These are phyloP conservation scores for Cyclopterus lumpus DNA, from an alignment of 2,797 vertebrate genomes.

Conservation along the genomic window DNA sequence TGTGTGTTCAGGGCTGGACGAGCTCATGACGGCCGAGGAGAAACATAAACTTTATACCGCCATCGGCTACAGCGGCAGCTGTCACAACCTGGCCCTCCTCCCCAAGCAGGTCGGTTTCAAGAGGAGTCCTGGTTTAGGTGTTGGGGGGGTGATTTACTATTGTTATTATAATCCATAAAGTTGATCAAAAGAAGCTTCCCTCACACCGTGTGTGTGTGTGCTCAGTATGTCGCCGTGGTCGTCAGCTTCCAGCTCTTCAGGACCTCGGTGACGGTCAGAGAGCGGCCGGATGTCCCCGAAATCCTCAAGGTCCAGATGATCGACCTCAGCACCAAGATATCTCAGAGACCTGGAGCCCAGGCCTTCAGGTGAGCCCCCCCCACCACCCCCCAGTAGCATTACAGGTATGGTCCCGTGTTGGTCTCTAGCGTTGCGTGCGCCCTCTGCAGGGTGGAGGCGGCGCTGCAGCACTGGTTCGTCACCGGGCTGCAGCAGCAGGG, in stretches of 20 bases:
- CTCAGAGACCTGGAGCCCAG: conserved; percentile 94
- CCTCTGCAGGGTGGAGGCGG: conserved; percentile 87
- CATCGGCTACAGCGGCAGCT: conserved; percentile 95
- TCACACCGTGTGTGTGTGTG: conserved; percentile 25
- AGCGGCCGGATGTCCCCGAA: conserved; percentile 88
- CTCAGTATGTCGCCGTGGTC: conserved; percentile 91
- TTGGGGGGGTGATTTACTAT: too few relatives aligned
- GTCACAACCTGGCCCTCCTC: conserved; percentile 88
- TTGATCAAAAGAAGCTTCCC: too few relatives aligned
- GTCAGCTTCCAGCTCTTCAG: conserved; percentile 90
- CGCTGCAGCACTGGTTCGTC: conserved; percentile 93
- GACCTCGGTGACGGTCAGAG: conserved; percentile 91
- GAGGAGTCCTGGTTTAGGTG: not conserved
- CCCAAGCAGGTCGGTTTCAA: conserved; percentile 76
- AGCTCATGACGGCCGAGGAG: conserved; percentile 92
- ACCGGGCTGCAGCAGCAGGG: conserved; percentile 90
- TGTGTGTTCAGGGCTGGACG: conserved; percentile 85
- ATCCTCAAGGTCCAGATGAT: conserved; percentile 94
- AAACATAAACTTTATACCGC: conserved; percentile 95
- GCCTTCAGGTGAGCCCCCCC: conserved; percentile 86
- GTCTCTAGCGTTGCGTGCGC: not conserved
- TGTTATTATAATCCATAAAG: too few relatives aligned
- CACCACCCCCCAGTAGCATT: too few relatives aligned
- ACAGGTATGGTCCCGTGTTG: not conserved
- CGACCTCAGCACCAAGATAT: conserved; percentile 91